phyloP scores from a whole-genome alignment of 1,140 invertebrate genomes.

The Alviniconcha marisindica region DNA sequence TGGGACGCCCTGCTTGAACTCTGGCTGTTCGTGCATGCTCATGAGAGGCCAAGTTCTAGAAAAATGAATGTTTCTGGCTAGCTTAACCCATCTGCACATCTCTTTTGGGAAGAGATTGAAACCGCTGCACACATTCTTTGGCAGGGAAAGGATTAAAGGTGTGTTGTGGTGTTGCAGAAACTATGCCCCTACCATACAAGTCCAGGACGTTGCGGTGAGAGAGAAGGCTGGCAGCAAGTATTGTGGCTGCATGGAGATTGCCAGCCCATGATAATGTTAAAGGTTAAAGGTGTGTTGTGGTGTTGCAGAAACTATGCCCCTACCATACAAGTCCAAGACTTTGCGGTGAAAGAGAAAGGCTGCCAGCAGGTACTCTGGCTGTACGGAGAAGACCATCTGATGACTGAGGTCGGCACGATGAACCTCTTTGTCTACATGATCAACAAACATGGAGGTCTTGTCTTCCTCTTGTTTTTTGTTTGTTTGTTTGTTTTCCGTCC shows the following conservation, averaged over 20 bases:
- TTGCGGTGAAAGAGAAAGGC: slow-evolving; percentile 84
- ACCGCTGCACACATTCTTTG: no score
- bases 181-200: slow-evolving; percentile 81
- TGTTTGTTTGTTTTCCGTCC: no score
- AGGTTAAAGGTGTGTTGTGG: neutral
- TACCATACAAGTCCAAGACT: slow-evolving; percentile 80
- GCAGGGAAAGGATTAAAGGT: no score
- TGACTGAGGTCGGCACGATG: slow-evolving; percentile 99
- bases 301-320: slow-evolving; percentile 80
- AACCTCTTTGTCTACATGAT: slow-evolving; percentile 95
- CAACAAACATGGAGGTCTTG: slow-evolving; percentile 95
- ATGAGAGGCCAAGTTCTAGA: no score
- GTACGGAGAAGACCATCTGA: slow-evolving; percentile 93
- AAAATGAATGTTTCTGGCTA: no score
- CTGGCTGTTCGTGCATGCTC: no score
- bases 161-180: slow-evolving; percentile 73
- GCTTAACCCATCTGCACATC: no score
- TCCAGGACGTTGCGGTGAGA: no score
- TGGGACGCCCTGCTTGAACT: no score
- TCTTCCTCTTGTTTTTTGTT: no score
- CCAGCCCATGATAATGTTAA: neutral
- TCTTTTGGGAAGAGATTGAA: no score
- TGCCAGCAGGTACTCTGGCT: slow-evolving; percentile 98
- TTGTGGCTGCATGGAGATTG: neutral
- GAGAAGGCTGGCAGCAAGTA: neutral